Percentiles rank a stretch among this genome's conserved stretches.
phyloP scores from a whole-genome alignment of 2,797 vertebrate genomes.

The Liparis tanakae region DNA sequence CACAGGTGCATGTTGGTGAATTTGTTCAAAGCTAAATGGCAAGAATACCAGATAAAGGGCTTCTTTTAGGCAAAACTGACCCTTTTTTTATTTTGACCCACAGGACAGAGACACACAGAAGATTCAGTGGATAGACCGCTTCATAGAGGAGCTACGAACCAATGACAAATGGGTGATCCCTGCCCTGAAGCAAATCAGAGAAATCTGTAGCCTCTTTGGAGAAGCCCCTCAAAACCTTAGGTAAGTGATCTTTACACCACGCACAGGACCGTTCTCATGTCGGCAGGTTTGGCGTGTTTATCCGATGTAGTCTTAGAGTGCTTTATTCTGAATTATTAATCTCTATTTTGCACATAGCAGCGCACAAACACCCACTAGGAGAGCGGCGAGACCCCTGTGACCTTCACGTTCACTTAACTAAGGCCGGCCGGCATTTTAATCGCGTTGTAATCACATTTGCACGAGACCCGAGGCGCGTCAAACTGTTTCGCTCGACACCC shows the following conservation, averaged over 20 bases:
- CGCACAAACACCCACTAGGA: constrained; percentile 3
- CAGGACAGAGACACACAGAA: constrained; percentile 99
- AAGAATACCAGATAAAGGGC: constrained; percentile 4
- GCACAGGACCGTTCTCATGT: neutral
- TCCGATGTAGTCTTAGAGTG: neutral
- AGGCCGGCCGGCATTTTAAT: constrained; percentile 26
- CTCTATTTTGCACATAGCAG: neutral
- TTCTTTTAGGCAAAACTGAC: constrained; percentile 3
- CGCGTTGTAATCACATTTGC: constrained; percentile 31
- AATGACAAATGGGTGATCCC: constrained; percentile 99
- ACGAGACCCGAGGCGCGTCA: constrained; percentile 26
- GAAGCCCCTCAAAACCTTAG: constrained; percentile 99
- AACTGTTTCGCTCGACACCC: neutral
- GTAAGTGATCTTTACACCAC: constrained; percentile 75
- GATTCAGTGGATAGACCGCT: constrained; percentile 99
- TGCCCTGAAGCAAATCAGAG: constrained; percentile 98
- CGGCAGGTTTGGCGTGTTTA: constrained; percentile 13
- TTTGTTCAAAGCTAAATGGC: neutral
- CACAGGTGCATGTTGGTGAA: constrained; percentile 86
- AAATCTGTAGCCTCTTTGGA: constrained; percentile 99
- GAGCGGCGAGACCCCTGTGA: neutral
- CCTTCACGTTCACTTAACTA: constrained; percentile 23
- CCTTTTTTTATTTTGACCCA: constrained; percentile 39
- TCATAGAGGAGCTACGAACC: constrained; percentile 99
- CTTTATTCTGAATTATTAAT: constrained; percentile 9